Base-by-base conservation (phyloP, 1,140 invertebrate genomes). In the Dryas iulia region DNA sequence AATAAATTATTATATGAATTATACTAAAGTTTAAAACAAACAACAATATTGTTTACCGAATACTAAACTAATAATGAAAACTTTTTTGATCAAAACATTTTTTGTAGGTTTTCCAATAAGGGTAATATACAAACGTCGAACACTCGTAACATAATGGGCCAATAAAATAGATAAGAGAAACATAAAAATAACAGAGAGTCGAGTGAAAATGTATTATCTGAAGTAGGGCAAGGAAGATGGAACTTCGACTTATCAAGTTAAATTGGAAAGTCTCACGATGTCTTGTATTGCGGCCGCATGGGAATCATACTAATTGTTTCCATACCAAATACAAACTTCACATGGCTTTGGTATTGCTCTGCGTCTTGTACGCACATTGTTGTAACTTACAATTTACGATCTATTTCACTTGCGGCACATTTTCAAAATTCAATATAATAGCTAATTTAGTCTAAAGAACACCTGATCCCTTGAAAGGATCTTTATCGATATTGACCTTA, bases 241-340 rank as follows among this genome's bases (percentile, higher is more conserved):
- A 68, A 71, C 52, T 65, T 59, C 25, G 57, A 52, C 66, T 76
- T 69, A 76, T 72, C 72, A 77, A 75, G 67, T 75, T 76, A 73
- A 69, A 75, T 74, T 73, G 69, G 73, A 75, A 80, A 72, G 71
- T 74, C 71, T 71, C 64, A 64, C 71, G 71, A 69, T 59, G 69
- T 76, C 71, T 73, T 67, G 56, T 67, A 59, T 63, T 59, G 33
- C 28, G 52, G 64, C 66, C 76, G 73, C 72, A 74, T 76, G 77
- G 79, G 76, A 78, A 78, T 72, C 30, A 61, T 76, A 75, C 75
- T 77, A 81, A 81, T 83, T 83, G 74, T 79, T 78, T 72, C 73
- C 39, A 67, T 76, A 76, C 70, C 26, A 35, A 64, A 73, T 64
- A 73, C 74, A 66, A 74, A 72, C 47, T 79, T 79, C 81, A 72